These are phyloP conservation scores for Xestia c-nigrum DNA, from an alignment of 2,888 invertebrate genomes.

Conservation along the genomic window DNA sequence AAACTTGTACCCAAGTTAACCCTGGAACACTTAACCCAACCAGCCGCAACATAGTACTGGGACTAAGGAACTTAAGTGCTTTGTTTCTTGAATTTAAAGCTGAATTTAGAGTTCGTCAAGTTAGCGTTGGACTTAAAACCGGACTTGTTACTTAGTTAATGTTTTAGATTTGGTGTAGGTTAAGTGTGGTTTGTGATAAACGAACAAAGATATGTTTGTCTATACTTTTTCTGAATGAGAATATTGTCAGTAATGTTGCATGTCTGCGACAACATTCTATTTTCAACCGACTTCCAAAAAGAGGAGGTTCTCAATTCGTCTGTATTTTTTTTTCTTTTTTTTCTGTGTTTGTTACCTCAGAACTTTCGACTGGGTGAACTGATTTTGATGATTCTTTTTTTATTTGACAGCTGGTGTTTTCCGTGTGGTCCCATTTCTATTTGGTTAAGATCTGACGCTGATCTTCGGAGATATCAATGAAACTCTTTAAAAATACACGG, in stretches of 20 bases:
- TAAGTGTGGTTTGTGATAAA: conserved; percentile 3
- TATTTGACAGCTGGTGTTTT: too few species aligned
- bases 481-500: too few species aligned
- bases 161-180: conserved; percentile 17
- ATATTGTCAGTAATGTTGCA: background rate
- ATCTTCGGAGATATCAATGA: too few species aligned
- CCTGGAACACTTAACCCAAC: conserved; percentile 63
- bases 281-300: too few species aligned
- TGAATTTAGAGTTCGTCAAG: conserved; percentile 63
- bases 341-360: too few species aligned
- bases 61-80: conserved; percentile 62
- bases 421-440: too few species aligned
- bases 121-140: conserved; percentile 47
- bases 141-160: conserved; percentile 42
- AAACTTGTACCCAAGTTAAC: conserved; percentile 60
- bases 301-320: too few species aligned
- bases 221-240: background rate
- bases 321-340: too few species aligned
- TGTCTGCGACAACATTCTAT: background rate
- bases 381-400: too few species aligned
- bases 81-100: conserved; percentile 66
- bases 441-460: too few species aligned
- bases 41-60: conserved; percentile 63
- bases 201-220: background rate
- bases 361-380: too few species aligned